phyloP scores from a whole-genome alignment of 1,140 invertebrate species.

The Oedothorax gibbosus region DNA sequence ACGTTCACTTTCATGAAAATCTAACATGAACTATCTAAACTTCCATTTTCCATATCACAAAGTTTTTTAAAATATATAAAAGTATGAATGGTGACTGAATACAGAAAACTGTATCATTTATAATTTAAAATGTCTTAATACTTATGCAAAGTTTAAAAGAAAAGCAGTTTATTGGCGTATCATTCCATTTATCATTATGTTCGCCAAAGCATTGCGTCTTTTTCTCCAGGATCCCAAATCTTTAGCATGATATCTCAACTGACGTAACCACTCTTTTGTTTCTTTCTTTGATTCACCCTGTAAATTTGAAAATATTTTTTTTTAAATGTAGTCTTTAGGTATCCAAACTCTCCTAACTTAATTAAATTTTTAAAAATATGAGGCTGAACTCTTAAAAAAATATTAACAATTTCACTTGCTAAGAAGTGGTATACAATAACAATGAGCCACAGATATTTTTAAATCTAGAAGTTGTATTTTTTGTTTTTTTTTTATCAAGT shows the following conservation, averaged over 20 bases:
- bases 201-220: constrained; percentile 89
- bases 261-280: constrained; percentile 88
- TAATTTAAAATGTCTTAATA: constrained; percentile 10
- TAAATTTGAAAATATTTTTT: constrained; percentile 61
- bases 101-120: not conserved
- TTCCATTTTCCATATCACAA: not conserved
- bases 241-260: constrained; percentile 88
- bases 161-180: constrained; percentile 32
- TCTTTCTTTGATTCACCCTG: constrained; percentile 88
- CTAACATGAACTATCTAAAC: constrained; percentile 5
- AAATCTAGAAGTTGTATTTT: too few species aligned
- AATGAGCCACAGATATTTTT: too few species aligned
- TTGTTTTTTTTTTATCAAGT: too few species aligned
- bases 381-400: too few species aligned
- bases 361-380: too few species aligned
- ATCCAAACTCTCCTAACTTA: not conserved
- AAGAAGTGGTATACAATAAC: too few species aligned
- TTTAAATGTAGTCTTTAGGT: not conserved
- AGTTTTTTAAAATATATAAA: constrained; percentile 12
- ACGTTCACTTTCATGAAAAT: constrained; percentile 16
- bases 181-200: constrained; percentile 83
- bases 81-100: not conserved
- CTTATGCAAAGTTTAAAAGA: not conserved
- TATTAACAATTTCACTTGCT: too few species aligned
- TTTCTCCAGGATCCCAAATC: constrained; percentile 91